Percentiles rank a stretch among this genome's conserved stretches.
Evolutionary conservation across 2,888 invertebrate species (phyloP).

Genomic region (Homarus gammarus): DNA sequence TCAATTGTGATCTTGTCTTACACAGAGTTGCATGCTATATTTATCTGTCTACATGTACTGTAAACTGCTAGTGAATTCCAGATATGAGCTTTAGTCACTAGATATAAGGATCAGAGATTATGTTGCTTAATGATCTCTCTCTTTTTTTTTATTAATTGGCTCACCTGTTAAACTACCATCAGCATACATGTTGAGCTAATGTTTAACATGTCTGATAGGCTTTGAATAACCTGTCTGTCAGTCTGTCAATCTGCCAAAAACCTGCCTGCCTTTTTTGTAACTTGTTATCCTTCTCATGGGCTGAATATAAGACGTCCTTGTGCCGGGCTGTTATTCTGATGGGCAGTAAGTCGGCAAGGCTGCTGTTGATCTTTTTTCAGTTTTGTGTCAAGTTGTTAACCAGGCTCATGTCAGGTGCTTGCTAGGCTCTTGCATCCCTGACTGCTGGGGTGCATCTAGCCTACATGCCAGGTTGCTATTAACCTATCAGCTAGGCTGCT

Average conservation of each 20-base stretch:
- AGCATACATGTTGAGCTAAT: neutral
- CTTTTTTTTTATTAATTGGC: neutral
- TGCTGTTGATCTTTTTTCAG: neutral
- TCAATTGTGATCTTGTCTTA: neutral
- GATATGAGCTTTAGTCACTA: conserved; percentile 52
- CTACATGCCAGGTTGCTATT: neutral
- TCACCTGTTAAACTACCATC: neutral
- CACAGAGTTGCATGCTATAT: conserved; percentile 21
- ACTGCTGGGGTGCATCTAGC: neutral
- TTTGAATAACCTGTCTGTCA: neutral
- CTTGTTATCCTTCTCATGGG: no score
- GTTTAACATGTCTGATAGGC: neutral
- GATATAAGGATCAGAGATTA: conserved; percentile 17
- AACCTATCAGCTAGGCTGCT: neutral
- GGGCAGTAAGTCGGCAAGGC: neutral
- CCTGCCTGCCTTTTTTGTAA: no score
- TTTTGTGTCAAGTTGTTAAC: neutral
- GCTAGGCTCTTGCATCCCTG: neutral
- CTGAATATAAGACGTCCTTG: neutral
- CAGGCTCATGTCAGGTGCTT: no score
- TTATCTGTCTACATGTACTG: conserved; percentile 4
- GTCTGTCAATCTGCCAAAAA: no score
- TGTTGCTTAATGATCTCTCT: neutral
- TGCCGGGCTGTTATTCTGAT: neutral
- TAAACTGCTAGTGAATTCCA: conserved; percentile 36